A percentile compares a stretch with the other conserved stretches of the same genome.
Conservation (phyloP, 2,888 invertebrate genomes). For the Ctenicera cuprea region DNA sequence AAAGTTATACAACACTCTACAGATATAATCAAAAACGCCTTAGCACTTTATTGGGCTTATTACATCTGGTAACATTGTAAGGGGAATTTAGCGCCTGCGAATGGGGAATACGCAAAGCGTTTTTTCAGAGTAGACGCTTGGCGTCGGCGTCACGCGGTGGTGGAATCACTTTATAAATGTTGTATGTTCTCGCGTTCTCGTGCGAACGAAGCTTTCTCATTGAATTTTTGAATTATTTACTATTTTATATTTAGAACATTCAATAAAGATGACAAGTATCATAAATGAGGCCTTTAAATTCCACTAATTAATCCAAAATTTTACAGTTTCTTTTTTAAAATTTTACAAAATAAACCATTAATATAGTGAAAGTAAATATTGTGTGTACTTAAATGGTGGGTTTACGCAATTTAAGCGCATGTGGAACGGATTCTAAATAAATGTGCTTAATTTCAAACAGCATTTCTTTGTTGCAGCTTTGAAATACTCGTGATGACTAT, state of each 20-base stretch:
- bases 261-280: slow-evolving; percentile 19
- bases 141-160: slow-evolving; percentile 43
- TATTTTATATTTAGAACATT: slow-evolving; percentile 30
- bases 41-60: background rate
- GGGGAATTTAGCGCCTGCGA: slow-evolving; percentile 42
- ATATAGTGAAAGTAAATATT: slow-evolving; percentile 22
- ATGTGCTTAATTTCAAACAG: background rate
- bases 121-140: slow-evolving; percentile 46
- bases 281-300: slow-evolving; percentile 41
- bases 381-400: slow-evolving; percentile 35
- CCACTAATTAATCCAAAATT: slow-evolving; percentile 1
- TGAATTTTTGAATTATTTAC: slow-evolving; percentile 32
- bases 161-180: slow-evolving; percentile 13
- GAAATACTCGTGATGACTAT: slow-evolving; percentile 44
- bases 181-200: slow-evolving; percentile 20
- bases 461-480: slow-evolving; percentile 1
- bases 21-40: background rate
- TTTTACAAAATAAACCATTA: slow-evolving; percentile 7
- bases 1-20: background rate
- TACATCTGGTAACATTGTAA: slow-evolving; percentile 44
- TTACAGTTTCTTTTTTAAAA: slow-evolving; percentile 23
- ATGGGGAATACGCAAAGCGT: slow-evolving; percentile 31
- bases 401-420: background rate
- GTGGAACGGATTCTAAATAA: background rate
- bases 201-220: slow-evolving; percentile 17